Percentiles rank a stretch among this genome's conserved stretches.
phyloP scores from a whole-genome alignment of 2,888 invertebrate genomes.

The Conchocele bisecta region DNA sequence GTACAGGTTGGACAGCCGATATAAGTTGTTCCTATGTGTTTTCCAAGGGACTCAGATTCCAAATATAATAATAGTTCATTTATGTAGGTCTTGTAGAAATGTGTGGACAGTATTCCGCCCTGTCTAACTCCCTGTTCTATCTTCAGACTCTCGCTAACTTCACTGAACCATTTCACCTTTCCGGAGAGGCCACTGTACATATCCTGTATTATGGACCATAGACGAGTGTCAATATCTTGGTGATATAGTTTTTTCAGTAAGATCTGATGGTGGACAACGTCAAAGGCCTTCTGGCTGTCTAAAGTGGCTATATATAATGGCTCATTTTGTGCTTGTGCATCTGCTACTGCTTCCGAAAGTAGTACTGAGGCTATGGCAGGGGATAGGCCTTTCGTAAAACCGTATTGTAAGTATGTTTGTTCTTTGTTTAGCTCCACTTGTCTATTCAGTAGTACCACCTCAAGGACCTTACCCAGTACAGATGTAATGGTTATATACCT shows the following conservation, averaged over 20 bases:
- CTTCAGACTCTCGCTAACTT: not conserved
- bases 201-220: not conserved
- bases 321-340: not conserved
- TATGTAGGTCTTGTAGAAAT: conserved; percentile 6
- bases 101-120: conserved; percentile 5
- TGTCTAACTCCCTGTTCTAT: conserved; percentile 11
- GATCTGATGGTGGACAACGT: conserved; percentile 3
- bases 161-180: conserved; percentile 7
- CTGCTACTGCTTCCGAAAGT: not conserved
- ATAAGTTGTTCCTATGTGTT: not conserved
- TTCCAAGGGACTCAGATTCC: not conserved
- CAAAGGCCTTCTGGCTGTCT: conserved; percentile 11
- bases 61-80: not conserved
- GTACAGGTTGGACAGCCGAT: conserved; percentile 8
- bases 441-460: not conserved
- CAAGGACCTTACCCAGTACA: not conserved
- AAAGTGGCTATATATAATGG: not conserved
- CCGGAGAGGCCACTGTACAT: not conserved
- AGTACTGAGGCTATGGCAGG: not conserved
- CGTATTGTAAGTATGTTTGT: conserved; percentile 3
- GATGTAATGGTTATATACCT: conserved; percentile 6
- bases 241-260: conserved; percentile 1
- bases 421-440: not conserved
- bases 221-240: not conserved
- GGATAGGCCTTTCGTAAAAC: conserved; percentile 2